Conservation (phyloP, 2,888 invertebrate genomes). For the Eucera pruinosa region DNA sequence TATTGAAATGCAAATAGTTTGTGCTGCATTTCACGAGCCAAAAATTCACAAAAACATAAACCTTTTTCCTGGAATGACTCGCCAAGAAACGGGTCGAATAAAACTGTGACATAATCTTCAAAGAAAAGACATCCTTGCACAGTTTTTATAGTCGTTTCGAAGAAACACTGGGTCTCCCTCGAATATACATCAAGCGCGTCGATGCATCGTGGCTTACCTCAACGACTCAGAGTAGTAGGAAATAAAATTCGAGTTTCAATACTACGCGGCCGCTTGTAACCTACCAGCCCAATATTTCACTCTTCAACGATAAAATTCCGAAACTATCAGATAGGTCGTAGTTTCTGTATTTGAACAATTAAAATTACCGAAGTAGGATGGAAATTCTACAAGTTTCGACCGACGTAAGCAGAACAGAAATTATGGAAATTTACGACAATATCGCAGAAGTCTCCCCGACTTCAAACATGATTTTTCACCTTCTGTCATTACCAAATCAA, state of each 20-base stretch:
- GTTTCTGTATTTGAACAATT: neutral
- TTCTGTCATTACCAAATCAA: neutral
- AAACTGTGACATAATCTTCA: constrained; percentile 11
- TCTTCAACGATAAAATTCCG: constrained; percentile 28
- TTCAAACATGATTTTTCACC: neutral
- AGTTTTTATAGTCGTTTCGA: constrained; percentile 5
- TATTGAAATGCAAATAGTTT: too few species aligned
- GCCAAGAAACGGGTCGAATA: constrained; percentile 12
- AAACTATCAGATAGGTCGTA: constrained; percentile 9
- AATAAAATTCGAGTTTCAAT: constrained; percentile 22
- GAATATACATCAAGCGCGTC: constrained; percentile 12
- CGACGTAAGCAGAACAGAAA: neutral
- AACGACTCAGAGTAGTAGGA: constrained; percentile 12
- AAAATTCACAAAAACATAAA: neutral
- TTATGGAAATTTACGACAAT: neutral
- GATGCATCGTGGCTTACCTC: constrained; percentile 2
- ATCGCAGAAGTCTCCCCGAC: neutral
- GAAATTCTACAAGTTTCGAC: neutral
- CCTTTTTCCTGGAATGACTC: neutral
- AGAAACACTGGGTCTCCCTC: constrained; percentile 14
- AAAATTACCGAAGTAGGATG: neutral
- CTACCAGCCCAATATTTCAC: constrained; percentile 8
- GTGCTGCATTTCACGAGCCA: too few species aligned
- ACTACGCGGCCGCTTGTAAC: constrained; percentile 26
- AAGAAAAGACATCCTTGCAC: constrained; percentile 10